These are phyloP conservation scores for Delphinapterus leucas DNA, from an alignment of 2,113 vertebrate genomes.

Conservation along the genomic window DNA sequence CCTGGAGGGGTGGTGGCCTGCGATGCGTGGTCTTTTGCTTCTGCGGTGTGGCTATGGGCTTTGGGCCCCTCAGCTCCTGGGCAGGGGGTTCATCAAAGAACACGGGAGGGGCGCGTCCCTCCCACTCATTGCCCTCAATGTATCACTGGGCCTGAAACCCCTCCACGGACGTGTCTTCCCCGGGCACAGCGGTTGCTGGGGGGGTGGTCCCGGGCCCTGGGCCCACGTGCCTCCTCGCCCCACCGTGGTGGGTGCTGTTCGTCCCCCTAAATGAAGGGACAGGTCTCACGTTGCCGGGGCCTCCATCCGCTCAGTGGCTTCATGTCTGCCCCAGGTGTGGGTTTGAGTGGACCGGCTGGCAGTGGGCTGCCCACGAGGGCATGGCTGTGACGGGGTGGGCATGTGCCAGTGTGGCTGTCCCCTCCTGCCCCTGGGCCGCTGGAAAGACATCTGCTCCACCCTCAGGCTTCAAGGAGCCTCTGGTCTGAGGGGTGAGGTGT, in stretches of 20 bases:
- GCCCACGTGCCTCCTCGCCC: background rate
- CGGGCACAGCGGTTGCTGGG: too few species aligned
- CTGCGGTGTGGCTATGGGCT: background rate
- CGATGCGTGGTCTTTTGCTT: background rate
- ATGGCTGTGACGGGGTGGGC: background rate
- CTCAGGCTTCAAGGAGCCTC: background rate
- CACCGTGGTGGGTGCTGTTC: background rate
- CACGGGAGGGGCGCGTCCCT: rapidly evolving
- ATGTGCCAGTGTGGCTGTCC: background rate
- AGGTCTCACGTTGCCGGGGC: background rate
- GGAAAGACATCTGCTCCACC: background rate
- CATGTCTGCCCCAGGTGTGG: background rate
- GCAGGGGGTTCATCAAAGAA: background rate
- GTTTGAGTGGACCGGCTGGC: background rate
- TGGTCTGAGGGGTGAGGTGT: too few species aligned
- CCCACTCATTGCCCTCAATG: background rate
- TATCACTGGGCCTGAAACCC: too few species aligned
- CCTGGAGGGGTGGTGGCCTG: background rate
- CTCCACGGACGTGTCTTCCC: rapidly evolving
- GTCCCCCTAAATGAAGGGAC: background rate
- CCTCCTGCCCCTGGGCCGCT: background rate
- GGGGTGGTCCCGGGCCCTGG: background rate
- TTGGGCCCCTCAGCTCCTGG: background rate
- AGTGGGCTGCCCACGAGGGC: too few species aligned
- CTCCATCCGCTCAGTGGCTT: background rate